phyloP scores from a whole-genome alignment of 2,113 vertebrate species.

The Festucalex cinctus region DNA sequence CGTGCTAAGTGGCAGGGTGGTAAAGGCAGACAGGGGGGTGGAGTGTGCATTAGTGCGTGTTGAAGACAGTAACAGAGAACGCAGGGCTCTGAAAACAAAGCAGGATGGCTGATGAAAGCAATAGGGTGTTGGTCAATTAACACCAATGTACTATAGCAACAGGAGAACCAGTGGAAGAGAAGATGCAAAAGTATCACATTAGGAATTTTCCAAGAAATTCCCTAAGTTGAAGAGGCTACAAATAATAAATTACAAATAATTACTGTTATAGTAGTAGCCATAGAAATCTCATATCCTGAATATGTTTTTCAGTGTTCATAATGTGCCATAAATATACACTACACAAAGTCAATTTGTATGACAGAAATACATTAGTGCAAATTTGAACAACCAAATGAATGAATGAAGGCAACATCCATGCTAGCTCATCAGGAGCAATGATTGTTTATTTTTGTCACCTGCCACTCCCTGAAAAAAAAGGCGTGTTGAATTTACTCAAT shows the following conservation, averaged over 20 bases:
- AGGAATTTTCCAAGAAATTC: neutral
- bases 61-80: conserved; percentile 7
- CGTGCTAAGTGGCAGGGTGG: conserved; percentile 14
- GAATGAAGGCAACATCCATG: neutral
- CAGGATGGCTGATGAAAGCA: conserved; percentile 6
- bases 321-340: neutral
- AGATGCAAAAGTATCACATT: neutral
- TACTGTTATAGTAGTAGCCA: neutral
- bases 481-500: too few species aligned
- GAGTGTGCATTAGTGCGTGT: conserved; percentile 16
- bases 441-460: too few species aligned
- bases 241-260: neutral
- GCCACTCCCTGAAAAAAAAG: too few species aligned
- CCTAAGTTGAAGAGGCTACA: neutral
- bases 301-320: neutral
- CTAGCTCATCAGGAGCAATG: too few species aligned
- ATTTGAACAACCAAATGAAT: neutral
- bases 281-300: conserved; percentile 12
- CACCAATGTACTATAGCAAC: neutral
- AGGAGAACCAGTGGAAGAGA: neutral
- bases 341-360: neutral
- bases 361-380: neutral
- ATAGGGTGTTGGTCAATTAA: conserved; percentile 6
- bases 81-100: conserved; percentile 14
- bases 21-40: neutral